These are phyloP conservation scores for Sphaerodactylus townsendi DNA, from an alignment of 2,113 vertebrate genomes.

Conservation along the genomic window DNA sequence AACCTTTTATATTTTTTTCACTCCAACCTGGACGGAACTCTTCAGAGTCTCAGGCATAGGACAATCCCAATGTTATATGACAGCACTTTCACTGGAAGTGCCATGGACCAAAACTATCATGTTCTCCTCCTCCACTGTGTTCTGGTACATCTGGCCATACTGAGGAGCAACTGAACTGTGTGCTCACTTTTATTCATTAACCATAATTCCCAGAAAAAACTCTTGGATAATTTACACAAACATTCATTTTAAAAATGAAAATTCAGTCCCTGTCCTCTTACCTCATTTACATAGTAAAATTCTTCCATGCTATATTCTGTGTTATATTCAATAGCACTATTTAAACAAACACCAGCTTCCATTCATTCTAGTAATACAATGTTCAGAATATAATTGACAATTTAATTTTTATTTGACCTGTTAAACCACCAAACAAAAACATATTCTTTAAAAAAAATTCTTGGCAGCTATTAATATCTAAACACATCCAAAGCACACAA, in stretches of 20 bases:
- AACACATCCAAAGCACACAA: constrained; percentile 67
- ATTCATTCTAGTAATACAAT: constrained; percentile 43
- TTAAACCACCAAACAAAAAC: constrained; percentile 46
- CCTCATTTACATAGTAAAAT: too few species aligned
- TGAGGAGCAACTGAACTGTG: not conserved
- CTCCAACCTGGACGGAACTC: not conserved
- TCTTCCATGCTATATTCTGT: not conserved
- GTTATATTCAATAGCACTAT: constrained; percentile 4
- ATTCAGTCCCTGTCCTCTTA: not conserved
- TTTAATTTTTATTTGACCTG: constrained; percentile 59
- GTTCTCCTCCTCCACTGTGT: not conserved
- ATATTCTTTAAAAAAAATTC: constrained; percentile 37
- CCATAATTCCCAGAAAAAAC: not conserved
- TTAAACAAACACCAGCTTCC: constrained; percentile 43
- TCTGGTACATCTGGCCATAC: not conserved
- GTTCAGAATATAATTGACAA: constrained; percentile 38
- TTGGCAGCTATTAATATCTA: constrained; percentile 63
- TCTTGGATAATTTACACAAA: too few species aligned
- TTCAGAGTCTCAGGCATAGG: not conserved
- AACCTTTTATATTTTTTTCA: not conserved
- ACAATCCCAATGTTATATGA: not conserved
- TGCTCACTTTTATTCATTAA: not conserved
- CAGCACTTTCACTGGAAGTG: not conserved
- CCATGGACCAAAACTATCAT: not conserved
- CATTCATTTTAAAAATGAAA: not conserved